Base-by-base conservation (phyloP, 2,888 invertebrate genomes). In the Eupithecia centaureata region DNA sequence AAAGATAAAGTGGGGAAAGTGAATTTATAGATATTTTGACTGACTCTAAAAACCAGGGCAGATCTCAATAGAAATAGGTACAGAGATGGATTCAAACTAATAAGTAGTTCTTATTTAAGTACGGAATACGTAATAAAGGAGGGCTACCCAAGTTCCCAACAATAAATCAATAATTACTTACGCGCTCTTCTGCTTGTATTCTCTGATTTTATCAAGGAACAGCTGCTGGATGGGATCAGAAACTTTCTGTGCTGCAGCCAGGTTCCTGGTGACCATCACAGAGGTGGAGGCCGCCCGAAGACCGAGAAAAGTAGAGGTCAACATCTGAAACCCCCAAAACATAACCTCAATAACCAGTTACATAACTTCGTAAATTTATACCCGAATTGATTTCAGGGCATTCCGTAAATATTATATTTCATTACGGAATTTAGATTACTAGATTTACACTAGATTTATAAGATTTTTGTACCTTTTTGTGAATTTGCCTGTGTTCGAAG, bases 221-320 rank as follows among this genome's bases (percentile, higher is more conserved):
- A 99, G 91, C 88, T 98, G 96, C 88, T 99, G 99, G 82, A 99
- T 97, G 5, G 99, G 98, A 86, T 99, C 99, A 2, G 94, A 90
- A 2, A 95, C 96, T 86, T 96, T 97, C 54, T 96, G 96, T 61
- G 95, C 88, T 58, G 97, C 94, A 65, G 97, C 97, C 80, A 97
- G 89, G 86, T 96, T 97, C 68, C 97, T 94, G 63, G 94, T 94
- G 75, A 94, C 89, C 73, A 95, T 87, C 25, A 92, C 87, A 18
- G 94, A 93, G 65, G 89, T 82, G 73, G 94, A 92, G 62, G 90
- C 90, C 56, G 90, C 92, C 79, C 94, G 91, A 51, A 94, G 86
- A 70, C 94, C 91, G 70, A 94, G 77, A 72, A 95, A 84, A 58
- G 92, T 90, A 74, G 94, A 92, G 76, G 92, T 90, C 82, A 95